phyloP scores from a whole-genome alignment of 1,140 invertebrate genomes.

The Macrostomum lignano region DNA sequence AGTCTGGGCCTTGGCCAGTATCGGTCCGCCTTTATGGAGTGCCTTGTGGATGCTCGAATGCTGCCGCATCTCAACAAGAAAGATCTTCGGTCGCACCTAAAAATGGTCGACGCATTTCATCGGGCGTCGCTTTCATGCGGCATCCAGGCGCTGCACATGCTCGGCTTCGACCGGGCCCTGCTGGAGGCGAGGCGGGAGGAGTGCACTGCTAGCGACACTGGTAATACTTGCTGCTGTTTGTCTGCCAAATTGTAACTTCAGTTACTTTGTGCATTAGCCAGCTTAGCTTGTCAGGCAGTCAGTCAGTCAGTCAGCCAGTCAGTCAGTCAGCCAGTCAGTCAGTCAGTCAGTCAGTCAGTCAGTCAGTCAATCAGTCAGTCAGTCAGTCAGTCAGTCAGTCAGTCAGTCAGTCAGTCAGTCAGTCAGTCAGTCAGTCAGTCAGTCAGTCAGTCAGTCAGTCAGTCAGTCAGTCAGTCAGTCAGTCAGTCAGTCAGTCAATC shows the following conservation, averaged over 20 bases:
- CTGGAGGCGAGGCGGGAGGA: slow-evolving; percentile 56
- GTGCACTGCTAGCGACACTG: slow-evolving; percentile 43
- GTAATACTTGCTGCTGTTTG: slow-evolving; percentile 22
- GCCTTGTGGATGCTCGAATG: slow-evolving; percentile 93
- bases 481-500: too few relatives aligned
- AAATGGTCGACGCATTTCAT: slow-evolving; percentile 98
- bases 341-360: too few relatives aligned
- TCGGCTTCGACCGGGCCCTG: slow-evolving; percentile 81
- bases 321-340: too few relatives aligned
- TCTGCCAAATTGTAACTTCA: not conserved
- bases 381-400: too few relatives aligned
- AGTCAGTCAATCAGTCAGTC: too few relatives aligned
- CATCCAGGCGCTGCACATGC: slow-evolving; percentile 76
- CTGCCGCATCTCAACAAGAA: slow-evolving; percentile 96
- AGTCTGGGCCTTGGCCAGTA: slow-evolving; percentile 78
- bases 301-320: too few relatives aligned
- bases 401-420: too few relatives aligned
- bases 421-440: too few relatives aligned
- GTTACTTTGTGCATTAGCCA: too few relatives aligned
- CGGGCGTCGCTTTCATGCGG: slow-evolving; percentile 91
- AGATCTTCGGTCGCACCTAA: slow-evolving; percentile 76
- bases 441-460: too few relatives aligned
- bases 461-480: too few relatives aligned
- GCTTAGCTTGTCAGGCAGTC: too few relatives aligned
- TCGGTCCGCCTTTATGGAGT: slow-evolving; percentile 95